Evolutionary conservation across 2,113 vertebrate species (phyloP).

Genomic region (Anser cygnoides): DNA sequence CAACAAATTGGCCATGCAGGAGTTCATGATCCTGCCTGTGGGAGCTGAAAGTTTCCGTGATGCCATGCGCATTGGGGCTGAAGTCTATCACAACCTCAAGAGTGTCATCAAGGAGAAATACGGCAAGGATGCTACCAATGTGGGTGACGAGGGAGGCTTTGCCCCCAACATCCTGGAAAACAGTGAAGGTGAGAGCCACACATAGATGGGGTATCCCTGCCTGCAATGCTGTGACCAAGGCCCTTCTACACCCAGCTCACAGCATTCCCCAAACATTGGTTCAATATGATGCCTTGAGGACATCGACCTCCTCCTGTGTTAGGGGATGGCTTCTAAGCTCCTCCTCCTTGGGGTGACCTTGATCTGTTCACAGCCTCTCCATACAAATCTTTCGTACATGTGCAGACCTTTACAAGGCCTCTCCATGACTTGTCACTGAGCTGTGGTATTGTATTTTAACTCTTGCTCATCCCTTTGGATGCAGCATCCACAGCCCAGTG

Average conservation of each 20-base stretch:
- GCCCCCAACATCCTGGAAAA: slow-evolving; percentile 94
- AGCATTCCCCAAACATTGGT: background rate
- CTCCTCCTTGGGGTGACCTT: background rate
- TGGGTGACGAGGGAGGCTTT: slow-evolving; percentile 92
- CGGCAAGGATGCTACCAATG: slow-evolving; percentile 92
- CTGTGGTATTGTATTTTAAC: background rate
- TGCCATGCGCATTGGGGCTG: slow-evolving; percentile 88
- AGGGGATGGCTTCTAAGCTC: background rate
- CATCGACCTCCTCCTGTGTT: background rate
- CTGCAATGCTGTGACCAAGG: background rate
- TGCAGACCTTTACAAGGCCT: background rate
- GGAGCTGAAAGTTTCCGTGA: slow-evolving; percentile 92
- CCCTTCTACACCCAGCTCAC: background rate
- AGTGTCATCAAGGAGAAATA: slow-evolving; percentile 92
- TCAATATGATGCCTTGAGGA: background rate
- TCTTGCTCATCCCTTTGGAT: background rate
- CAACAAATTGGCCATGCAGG: slow-evolving; percentile 93
- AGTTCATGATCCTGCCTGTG: slow-evolving; percentile 94
- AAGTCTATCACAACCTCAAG: slow-evolving; percentile 93
- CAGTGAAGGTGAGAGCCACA: slow-evolving; percentile 85
- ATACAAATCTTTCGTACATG: background rate
- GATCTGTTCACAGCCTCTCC: background rate
- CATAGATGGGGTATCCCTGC: background rate
- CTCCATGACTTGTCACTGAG: background rate
- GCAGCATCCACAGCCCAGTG: background rate